Evolutionary conservation across 1,140 invertebrate genomes (phyloP).

Genomic region (Trichonephila clavipes): DNA sequence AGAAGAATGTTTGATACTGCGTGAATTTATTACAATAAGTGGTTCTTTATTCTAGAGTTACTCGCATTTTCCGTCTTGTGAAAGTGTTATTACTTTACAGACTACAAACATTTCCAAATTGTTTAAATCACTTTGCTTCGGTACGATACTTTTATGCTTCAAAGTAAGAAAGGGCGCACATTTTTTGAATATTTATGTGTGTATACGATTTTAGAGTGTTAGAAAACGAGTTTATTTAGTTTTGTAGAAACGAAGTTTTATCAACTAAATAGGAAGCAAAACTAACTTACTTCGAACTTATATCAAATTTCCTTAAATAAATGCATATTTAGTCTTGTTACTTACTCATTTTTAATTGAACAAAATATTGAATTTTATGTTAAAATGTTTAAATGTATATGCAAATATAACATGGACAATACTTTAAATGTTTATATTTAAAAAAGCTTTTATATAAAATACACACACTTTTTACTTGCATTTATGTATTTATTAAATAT

Average conservation of each 20-base stretch:
- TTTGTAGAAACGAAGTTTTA: neutral
- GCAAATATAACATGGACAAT: too few species aligned
- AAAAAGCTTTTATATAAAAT: too few species aligned
- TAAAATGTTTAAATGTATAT: too few species aligned
- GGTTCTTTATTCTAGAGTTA: slow-evolving; percentile 46
- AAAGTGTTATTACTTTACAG: slow-evolving; percentile 56
- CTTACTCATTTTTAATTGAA: too few species aligned
- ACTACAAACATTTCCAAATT: neutral
- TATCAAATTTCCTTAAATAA: too few species aligned
- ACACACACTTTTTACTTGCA: too few species aligned
- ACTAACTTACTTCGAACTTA: neutral
- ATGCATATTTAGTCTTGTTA: too few species aligned
- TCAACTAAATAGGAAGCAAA: neutral
- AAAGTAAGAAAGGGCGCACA: neutral
- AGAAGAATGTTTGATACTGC: slow-evolving; percentile 1
- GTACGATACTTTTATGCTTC: neutral
- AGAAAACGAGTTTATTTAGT: neutral
- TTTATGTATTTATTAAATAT: too few species aligned
- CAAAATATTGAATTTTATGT: too few species aligned
- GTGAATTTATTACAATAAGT: slow-evolving; percentile 35
- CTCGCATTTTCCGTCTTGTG: slow-evolving; percentile 1
- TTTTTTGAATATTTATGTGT: neutral
- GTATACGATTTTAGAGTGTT: neutral
- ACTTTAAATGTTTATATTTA: too few species aligned
- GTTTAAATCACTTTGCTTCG: neutral